phyloP scores from a whole-genome alignment of 1,140 invertebrate genomes.

The Laupala kohalensis region DNA sequence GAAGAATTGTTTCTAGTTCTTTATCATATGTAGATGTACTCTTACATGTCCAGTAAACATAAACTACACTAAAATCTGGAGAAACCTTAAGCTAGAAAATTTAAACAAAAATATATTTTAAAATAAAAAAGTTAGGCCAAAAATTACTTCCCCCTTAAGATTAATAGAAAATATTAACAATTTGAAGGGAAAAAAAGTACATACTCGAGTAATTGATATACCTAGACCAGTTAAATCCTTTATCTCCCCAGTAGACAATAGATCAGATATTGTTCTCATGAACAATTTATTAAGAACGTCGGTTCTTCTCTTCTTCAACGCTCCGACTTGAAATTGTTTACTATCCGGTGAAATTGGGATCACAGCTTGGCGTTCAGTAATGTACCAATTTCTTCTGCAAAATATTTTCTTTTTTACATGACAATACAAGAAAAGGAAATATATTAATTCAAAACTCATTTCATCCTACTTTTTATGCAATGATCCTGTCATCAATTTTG shows the following conservation, averaged over 20 bases:
- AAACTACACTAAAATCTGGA: constrained; percentile 44
- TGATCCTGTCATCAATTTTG: not conserved
- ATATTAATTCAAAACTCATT: not conserved
- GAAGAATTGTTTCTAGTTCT: constrained; percentile 36
- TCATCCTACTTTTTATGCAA: not conserved
- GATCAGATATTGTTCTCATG: constrained; percentile 60
- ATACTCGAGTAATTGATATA: constrained; percentile 50
- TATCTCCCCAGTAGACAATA: constrained; percentile 52
- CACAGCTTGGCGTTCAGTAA: not conserved
- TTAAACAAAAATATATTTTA: constrained; percentile 13
- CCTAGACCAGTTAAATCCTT: constrained; percentile 42
- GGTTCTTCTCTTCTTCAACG: constrained; percentile 25
- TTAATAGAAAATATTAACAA: constrained; percentile 15
- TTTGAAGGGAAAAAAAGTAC: constrained; percentile 2
- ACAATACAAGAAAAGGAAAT: not conserved
- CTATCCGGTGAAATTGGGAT: not conserved
- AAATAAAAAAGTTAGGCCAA: constrained; percentile 6
- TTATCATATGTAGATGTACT: constrained; percentile 28
- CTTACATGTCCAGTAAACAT: constrained; percentile 52
- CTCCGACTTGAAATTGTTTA: not conserved
- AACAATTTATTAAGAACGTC: constrained; percentile 61
- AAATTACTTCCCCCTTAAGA: too few relatives aligned
- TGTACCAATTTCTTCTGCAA: constrained; percentile 9
- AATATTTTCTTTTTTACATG: not conserved
- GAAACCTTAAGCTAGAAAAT: constrained; percentile 48